A percentile compares a stretch with the other conserved stretches of the same genome.
phyloP scores from a whole-genome alignment of 2,888 invertebrate species.

The Hydropsyche betteni region DNA sequence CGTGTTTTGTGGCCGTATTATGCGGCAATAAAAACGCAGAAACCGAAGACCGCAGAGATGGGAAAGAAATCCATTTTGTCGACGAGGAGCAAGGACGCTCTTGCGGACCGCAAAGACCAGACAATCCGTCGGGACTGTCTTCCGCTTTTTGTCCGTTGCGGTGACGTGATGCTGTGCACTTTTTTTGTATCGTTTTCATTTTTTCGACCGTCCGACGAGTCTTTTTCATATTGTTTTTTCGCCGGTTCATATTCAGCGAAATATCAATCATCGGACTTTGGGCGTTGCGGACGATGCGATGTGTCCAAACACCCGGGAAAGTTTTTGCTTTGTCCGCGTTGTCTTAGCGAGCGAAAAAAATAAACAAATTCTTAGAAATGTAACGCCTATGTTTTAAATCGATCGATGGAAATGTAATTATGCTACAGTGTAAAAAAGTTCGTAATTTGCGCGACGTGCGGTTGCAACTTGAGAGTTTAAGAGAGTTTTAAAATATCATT shows the following conservation, averaged over 20 bases:
- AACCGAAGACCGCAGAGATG: constrained; percentile 28
- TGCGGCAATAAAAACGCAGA: constrained; percentile 20
- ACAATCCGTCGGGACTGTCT: background rate
- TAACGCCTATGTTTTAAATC: no score
- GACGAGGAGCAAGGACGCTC: constrained; percentile 5
- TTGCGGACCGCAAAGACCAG: background rate
- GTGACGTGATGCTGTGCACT: background rate
- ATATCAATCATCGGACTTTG: constrained; percentile 28
- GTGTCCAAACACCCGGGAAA: constrained; percentile 2
- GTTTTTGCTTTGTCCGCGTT: background rate
- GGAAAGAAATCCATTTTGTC: constrained; percentile 20
- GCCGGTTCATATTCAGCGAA: background rate
- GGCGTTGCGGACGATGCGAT: background rate
- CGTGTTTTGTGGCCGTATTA: constrained; percentile 31
- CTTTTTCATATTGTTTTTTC: constrained; percentile 1
- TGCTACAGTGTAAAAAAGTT: no score
- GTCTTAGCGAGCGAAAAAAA: background rate
- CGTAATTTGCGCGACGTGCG: no score
- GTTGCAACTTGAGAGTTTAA: no score
- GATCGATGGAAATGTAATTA: no score
- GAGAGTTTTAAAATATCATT: no score
- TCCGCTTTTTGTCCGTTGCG: constrained; percentile 4
- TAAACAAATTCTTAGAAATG: constrained; percentile 4
- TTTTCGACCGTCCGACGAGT: background rate
- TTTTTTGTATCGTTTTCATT: background rate